A percentile compares a stretch with the other conserved stretches of the same genome.
These are phyloP conservation scores for Zonitis immaculata DNA, from an alignment of 2,888 invertebrate species.

Conservation along the genomic window DNA sequence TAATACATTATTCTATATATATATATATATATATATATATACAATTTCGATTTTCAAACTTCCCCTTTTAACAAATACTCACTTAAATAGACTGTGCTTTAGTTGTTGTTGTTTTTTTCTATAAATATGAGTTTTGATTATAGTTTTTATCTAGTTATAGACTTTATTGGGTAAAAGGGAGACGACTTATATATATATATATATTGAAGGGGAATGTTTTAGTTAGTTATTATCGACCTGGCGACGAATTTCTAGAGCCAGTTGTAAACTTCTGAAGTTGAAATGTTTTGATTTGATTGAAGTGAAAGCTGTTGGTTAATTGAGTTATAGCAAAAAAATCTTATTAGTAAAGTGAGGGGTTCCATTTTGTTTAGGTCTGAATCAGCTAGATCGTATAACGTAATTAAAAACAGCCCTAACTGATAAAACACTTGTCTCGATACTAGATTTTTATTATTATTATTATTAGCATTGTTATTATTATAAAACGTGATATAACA, in stretches of 20 bases:
- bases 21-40: too few species aligned
- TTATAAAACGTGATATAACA: too few species aligned
- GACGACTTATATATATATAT: too few species aligned
- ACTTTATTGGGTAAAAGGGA: too few species aligned
- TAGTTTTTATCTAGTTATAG: too few species aligned
- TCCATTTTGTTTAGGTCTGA: constrained; percentile 4
- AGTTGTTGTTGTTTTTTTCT: background rate
- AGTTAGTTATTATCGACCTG: background rate
- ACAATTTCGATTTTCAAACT: too few species aligned
- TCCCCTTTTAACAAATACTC: too few species aligned
- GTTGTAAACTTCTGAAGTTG: constrained; percentile 6
- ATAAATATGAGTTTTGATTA: background rate
- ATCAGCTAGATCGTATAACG: constrained; percentile 3
- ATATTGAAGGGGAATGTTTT: background rate
- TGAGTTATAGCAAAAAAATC: constrained; percentile 7
- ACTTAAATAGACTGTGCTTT: too few species aligned
- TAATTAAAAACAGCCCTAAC: constrained; percentile 4
- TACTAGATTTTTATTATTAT: background rate
- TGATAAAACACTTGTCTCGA: background rate
- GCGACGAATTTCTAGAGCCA: background rate
- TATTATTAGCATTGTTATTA: too few species aligned
- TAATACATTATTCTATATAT: too few species aligned
- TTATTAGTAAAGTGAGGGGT: constrained; percentile 6
- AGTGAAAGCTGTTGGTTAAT: constrained; percentile 8
- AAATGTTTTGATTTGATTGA: constrained; percentile 8